Base-by-base conservation (phyloP, 2,113 vertebrate species). In the Rhinolophus ferrumequinum region DNA sequence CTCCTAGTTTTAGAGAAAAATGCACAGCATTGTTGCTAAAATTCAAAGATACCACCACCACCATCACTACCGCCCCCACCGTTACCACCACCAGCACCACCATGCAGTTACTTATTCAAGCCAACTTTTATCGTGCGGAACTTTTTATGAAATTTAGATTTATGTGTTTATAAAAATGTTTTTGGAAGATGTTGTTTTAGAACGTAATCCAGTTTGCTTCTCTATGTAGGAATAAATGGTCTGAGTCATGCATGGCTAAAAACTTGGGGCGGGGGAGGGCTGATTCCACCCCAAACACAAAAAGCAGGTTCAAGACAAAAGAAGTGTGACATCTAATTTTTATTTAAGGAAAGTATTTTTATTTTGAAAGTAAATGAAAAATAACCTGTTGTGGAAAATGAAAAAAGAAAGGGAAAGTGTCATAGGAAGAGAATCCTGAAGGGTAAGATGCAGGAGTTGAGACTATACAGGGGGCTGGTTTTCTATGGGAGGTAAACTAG, bases 61-160 rank as follows among this genome's bases (percentile, higher is more conserved):
- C 33, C 44, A 44, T 19, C 88, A 28, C 58, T 8, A 62, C 8
- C 12, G 54, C 28, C 56, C 38, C 13, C 76, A 58, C 33, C 24
- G 30, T 6, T 9, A 22, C n/a, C 60, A 50, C 33, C 2, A 54
- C 22, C 8, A 47, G 50, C 13, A 66, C 28, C 73, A 75, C 47
- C 18, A n/a, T 35, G 41, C n/a, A 35, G 30, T 70, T 92, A 38
- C 47, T 85, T 80, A 54, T 94, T 80, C 11, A 88, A 83, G 64
- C 15, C 35, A 88, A 69, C 44, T 79, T 97, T 76, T 92, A 83
- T 38, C 64, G 62, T 69, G 70, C 75, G 75, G 60, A 77, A 0
- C 52, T 95, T 93, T 85, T 93, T 64, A 93, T 95, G 84, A 88
- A 95, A 94, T 83, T 93, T 94, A 90, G 60, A 83, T 94, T 79